Base-by-base conservation (phyloP, 2,113 vertebrate species). In the Meles meles region DNA sequence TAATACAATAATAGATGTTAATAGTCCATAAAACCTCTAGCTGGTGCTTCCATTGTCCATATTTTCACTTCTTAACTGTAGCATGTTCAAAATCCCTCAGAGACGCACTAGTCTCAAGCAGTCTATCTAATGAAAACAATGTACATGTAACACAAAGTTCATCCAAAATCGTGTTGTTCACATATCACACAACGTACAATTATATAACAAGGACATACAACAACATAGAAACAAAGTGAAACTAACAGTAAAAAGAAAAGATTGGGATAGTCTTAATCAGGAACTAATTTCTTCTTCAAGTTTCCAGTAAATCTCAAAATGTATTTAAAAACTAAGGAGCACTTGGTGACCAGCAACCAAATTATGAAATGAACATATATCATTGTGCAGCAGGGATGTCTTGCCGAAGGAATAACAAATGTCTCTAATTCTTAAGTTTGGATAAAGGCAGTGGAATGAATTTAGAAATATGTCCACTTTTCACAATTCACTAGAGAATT, bases 91-190 rank as follows among this genome's bases (percentile, higher is more conserved):
- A 99, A 98, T 99, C 99, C 99, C 99, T 98, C 99, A 99, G 99
- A 99, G 99, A 98, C 97, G 98, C 98, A 99, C 99, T 99, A 99
- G 99, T 99, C 98, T 99, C 99, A 99, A 99, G 99, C 99, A 99
- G 99, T 99, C 99, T 99, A 99, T 98, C 99, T 99, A 99, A 99
- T 99, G 99, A 98, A 99, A 99, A 99, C 99, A 99, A 99, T 23
- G 99, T 97, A 99, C 98, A 99, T 97, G 97, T 95, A 98, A 99
- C 98, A 99, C 97, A 98, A 99, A 98, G 98, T 98, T 98, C 99
- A 98, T 98, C 99, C 98, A 98, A 98, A 98, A 91, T 96, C 14
- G 49, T 94, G 81, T 96, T 97, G 94, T 96, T 61, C 96, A 98
- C 97, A 97, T 84, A 95, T 94, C 97, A 98, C 97, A 98, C 89